Percentiles rank a stretch among this genome's conserved stretches.
These are phyloP conservation scores for Callopanchax toddi DNA, from an alignment of 2,113 vertebrate species.

Conservation along the genomic window DNA sequence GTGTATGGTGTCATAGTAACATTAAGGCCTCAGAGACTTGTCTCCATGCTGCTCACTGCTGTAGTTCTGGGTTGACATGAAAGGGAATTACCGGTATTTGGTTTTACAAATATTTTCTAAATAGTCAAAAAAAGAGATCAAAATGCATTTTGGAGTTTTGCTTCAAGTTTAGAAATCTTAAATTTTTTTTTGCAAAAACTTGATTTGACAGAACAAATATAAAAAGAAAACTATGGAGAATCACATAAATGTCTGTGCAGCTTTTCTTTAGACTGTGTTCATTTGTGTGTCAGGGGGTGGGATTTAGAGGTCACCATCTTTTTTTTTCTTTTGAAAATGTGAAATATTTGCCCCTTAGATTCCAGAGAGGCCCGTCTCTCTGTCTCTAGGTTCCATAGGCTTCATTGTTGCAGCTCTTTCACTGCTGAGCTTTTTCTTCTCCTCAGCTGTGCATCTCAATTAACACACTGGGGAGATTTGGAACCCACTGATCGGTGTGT, in stretches of 20 bases:
- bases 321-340: slow-evolving; percentile 37
- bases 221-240: no score
- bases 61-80: no score
- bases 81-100: no score
- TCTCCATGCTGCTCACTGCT: neutral
- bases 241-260: slow-evolving; percentile 2
- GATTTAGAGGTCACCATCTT: slow-evolving; percentile 36
- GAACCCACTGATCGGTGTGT: neutral
- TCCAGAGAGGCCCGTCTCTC: slow-evolving; percentile 52
- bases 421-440: slow-evolving; percentile 62
- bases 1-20: slow-evolving; percentile 32
- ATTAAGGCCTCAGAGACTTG: slow-evolving; percentile 38
- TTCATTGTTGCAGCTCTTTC: slow-evolving; percentile 66
- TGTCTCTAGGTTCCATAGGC: slow-evolving; percentile 43
- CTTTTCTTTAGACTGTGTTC: neutral
- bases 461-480: slow-evolving; percentile 69
- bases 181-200: neutral
- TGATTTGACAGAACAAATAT: neutral
- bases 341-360: slow-evolving; percentile 64
- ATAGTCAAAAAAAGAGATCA: neutral
- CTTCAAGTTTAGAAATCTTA: neutral
- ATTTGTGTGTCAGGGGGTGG: slow-evolving; percentile 4
- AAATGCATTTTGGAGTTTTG: neutral
- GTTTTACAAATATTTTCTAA: no score
- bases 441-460: slow-evolving; percentile 66